phyloP scores from a whole-genome alignment of 2,113 vertebrate species.

The Scalopus aquaticus region DNA sequence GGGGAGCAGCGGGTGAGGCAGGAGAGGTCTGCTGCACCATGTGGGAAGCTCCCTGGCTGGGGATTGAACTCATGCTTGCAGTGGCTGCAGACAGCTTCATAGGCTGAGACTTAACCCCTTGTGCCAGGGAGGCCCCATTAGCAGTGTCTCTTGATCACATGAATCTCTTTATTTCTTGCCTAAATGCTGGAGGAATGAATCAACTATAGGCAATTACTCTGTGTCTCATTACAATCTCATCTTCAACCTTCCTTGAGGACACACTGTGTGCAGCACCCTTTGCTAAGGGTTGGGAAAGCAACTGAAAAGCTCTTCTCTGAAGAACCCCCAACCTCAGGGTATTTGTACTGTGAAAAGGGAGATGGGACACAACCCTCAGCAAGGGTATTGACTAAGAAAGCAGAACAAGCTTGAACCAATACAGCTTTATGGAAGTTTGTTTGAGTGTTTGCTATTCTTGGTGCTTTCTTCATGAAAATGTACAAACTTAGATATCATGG shows the following conservation, averaged over 20 bases:
- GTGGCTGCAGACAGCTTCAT: too few species aligned
- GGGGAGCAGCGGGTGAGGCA: too few species aligned
- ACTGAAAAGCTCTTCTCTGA: neutral
- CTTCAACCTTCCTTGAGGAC: neutral
- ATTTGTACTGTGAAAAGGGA: neutral
- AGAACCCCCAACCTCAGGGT: neutral
- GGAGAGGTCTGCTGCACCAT: too few species aligned
- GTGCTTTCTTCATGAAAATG: constrained; percentile 15
- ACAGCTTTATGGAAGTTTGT: neutral
- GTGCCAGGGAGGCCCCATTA: too few species aligned
- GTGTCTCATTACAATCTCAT: neutral
- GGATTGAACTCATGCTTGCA: too few species aligned
- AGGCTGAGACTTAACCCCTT: too few species aligned
- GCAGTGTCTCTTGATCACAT: constrained; percentile 11
- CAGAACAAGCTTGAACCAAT: neutral
- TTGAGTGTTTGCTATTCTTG: neutral
- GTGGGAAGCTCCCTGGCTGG: too few species aligned
- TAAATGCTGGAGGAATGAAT: neutral
- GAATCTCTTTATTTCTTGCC: constrained; percentile 28
- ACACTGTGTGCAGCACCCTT: neutral
- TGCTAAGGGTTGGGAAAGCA: neutral
- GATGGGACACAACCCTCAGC: neutral
- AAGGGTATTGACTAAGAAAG: neutral
- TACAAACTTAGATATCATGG: neutral
- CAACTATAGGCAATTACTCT: neutral